Percentiles rank a stretch among this genome's conserved stretches.
Conservation (phyloP, 2,797 vertebrate species). For the Triplophysa bombifrons region DNA sequence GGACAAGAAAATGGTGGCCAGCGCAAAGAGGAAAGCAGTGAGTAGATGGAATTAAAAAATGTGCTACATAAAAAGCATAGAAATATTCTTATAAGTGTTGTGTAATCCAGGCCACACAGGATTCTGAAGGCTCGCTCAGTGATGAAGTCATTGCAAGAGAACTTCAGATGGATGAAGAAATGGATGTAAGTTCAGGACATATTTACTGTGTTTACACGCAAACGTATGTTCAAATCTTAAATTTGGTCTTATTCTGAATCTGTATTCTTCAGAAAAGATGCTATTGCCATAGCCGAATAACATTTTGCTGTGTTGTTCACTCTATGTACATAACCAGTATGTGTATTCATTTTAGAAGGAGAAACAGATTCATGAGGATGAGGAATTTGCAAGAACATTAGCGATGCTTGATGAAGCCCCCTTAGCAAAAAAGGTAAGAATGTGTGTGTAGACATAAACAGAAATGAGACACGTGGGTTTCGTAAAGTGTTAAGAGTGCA, state of each 20-base stretch:
- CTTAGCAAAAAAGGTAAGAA: conserved; percentile 81
- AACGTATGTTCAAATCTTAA: neutral
- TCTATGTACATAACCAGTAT: neutral
- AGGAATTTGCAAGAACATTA: conserved; percentile 92
- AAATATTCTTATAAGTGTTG: neutral
- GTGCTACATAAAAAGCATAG: neutral
- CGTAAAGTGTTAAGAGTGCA: too few relatives aligned
- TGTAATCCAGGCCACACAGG: conserved; percentile 75
- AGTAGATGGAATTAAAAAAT: conserved; percentile 61
- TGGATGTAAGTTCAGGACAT: conserved; percentile 76
- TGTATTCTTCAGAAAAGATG: neutral
- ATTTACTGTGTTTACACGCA: neutral
- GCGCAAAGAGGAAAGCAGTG: conserved; percentile 87
- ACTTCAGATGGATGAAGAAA: conserved; percentile 89
- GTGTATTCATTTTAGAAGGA: conserved; percentile 78
- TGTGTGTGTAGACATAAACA: neutral
- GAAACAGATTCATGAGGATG: conserved; percentile 92
- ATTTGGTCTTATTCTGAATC: neutral
- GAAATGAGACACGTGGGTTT: too few relatives aligned
- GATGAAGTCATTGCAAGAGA: conserved; percentile 89
- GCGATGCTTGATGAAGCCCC: conserved; percentile 90
- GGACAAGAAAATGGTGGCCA: conserved; percentile 91
- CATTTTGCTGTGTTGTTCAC: neutral
- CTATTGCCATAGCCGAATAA: neutral
- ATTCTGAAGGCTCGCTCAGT: conserved; percentile 71